Percentiles rank a stretch among this genome's conserved stretches.
Evolutionary conservation across 1,140 invertebrate genomes (phyloP).

Genomic region (Choristoneura fumiferana): DNA sequence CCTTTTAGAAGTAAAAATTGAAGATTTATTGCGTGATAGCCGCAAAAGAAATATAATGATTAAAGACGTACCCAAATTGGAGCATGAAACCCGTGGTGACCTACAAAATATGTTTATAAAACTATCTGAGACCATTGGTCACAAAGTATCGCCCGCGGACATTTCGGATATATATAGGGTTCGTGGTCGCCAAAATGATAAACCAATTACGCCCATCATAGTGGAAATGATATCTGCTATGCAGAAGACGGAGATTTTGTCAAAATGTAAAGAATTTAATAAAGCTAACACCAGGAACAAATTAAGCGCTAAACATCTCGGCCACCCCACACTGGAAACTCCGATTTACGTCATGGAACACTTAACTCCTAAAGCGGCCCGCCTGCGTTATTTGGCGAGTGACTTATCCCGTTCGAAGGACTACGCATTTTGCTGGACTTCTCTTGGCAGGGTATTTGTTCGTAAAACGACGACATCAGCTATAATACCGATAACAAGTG

Average conservation of each 20-base stretch:
- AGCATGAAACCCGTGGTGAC: slow-evolving; percentile 22
- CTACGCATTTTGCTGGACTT: not conserved
- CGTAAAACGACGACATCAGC: not conserved
- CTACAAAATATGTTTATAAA: slow-evolving; percentile 22
- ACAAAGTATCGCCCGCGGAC: slow-evolving; percentile 1
- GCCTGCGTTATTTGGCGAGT: not conserved
- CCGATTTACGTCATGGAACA: not conserved
- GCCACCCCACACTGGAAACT: not conserved
- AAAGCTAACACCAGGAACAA: not conserved
- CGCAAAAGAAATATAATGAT: too few relatives aligned
- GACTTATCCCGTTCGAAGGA: not conserved
- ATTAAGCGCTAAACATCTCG: not conserved
- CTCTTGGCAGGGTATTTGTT: not conserved
- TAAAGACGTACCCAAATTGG: not conserved
- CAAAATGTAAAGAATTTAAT: not conserved
- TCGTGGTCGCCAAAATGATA: not conserved
- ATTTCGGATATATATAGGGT: not conserved
- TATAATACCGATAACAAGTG: not conserved
- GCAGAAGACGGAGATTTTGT: not conserved
- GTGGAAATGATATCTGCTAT: not conserved
- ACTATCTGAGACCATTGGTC: slow-evolving; percentile 22
- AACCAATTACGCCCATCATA: not conserved
- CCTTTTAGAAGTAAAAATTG: slow-evolving; percentile 23
- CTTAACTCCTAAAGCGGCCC: not conserved
- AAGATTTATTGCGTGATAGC: slow-evolving; percentile 20